Evolutionary conservation across 2,888 invertebrate species (phyloP).

Genomic region (Anthoptus insignis): DNA sequence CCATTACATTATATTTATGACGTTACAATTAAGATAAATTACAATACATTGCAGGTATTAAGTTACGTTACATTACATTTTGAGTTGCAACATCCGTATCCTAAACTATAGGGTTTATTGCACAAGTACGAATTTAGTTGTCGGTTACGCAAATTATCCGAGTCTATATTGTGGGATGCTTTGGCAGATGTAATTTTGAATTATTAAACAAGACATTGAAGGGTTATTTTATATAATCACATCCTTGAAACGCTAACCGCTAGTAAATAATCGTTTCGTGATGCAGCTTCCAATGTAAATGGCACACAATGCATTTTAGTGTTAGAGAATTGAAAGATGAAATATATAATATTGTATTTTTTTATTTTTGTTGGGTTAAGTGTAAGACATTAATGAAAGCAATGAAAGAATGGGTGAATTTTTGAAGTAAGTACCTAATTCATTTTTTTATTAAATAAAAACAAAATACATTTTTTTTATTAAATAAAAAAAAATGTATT

Average conservation of each 20-base stretch:
- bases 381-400: too few relatives aligned
- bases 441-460: too few relatives aligned
- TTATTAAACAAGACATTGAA: slow-evolving; percentile 27
- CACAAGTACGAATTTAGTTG: background rate
- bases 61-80: background rate
- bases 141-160: background rate
- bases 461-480: too few relatives aligned
- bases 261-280: slow-evolving; percentile 51
- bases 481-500: too few relatives aligned
- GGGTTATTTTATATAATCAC: slow-evolving; percentile 40
- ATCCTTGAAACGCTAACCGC: slow-evolving; percentile 47
- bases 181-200: slow-evolving; percentile 11
- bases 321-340: slow-evolving; percentile 13
- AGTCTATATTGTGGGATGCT: background rate
- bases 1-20: too few relatives aligned
- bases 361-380: too few relatives aligned
- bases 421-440: too few relatives aligned
- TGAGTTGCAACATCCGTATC: background rate
- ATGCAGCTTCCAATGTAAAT: slow-evolving; percentile 46
- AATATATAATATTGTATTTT: slow-evolving; percentile 8
- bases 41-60: too few relatives aligned
- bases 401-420: too few relatives aligned
- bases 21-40: too few relatives aligned
- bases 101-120: background rate
- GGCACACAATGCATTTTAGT: slow-evolving; percentile 47